Percentiles rank a stretch among this genome's conserved stretches.
Evolutionary conservation across 1,140 invertebrate genomes (phyloP).

Genomic region (Orchestia grillus): DNA sequence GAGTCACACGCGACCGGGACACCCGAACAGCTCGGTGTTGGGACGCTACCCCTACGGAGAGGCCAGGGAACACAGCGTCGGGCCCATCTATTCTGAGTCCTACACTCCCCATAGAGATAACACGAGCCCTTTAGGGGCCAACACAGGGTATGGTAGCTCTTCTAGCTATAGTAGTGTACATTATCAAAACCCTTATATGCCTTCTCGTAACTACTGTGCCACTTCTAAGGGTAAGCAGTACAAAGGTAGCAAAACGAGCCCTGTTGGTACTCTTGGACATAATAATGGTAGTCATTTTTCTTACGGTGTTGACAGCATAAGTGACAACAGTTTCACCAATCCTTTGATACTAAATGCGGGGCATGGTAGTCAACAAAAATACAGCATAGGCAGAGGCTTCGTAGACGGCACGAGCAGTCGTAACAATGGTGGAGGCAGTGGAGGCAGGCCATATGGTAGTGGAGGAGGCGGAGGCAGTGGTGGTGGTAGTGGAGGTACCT

Average conservation of each 20-base stretch:
- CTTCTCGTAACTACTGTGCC: slow-evolving; percentile 50
- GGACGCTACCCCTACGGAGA: slow-evolving; percentile 7
- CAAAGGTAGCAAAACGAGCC: slow-evolving; percentile 50
- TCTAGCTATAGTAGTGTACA: slow-evolving; percentile 39
- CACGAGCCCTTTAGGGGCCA: slow-evolving; percentile 26
- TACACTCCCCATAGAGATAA: slow-evolving; percentile 19
- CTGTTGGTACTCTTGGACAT: slow-evolving; percentile 22
- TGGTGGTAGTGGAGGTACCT: slow-evolving; percentile 62
- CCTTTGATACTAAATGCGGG: slow-evolving; percentile 36
- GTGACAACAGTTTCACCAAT: slow-evolving; percentile 42
- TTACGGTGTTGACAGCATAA: slow-evolving; percentile 38
- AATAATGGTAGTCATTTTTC: slow-evolving; percentile 44
- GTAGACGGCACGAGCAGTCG: background rate
- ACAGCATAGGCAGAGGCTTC: background rate
- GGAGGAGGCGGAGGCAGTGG: slow-evolving; percentile 54
- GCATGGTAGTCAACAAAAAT: slow-evolving; percentile 11
- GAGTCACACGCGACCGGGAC: background rate
- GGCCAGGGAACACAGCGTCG: background rate
- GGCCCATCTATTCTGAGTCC: slow-evolving; percentile 26
- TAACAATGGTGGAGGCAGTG: slow-evolving; percentile 23
- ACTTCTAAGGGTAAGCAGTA: slow-evolving; percentile 50
- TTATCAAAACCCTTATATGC: slow-evolving; percentile 47
- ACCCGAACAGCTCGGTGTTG: background rate
- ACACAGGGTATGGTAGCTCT: background rate
- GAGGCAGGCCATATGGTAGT: slow-evolving; percentile 56